Evolutionary conservation across 2,888 invertebrate species (phyloP), one percentile per base, ranked within the genome.

Genomic region (Mimumesa dahlbomi): DNA sequence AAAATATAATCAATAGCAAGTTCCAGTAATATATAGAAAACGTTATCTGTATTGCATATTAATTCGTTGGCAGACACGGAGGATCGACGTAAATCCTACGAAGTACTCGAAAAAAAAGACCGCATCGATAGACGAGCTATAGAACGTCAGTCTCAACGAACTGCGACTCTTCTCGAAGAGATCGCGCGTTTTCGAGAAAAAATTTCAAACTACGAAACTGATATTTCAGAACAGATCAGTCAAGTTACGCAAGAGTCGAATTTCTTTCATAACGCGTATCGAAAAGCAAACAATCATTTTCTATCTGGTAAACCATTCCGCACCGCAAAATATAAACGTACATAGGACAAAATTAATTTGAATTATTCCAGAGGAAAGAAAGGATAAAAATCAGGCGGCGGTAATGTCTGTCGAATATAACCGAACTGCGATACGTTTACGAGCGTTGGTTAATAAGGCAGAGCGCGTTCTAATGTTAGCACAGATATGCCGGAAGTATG

Each of bases 401-500:
- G 54, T 59, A n/a, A 48, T 81, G 25, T 77, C 80, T 1, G 73
- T 34, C 1, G 81, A 84, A 46, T 86, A 81, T 50, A 82, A 84
- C 36, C 25, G 18, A 11, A 79, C 79, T 0, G 50, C 63, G 4
- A 71, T 74, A 31, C 59, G 75, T 46, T 79, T 88, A 21, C 54
- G 70, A 21, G 2, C 11, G 1, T 61, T 83, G 16, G 29, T 65
- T 4, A 46, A 38, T 9, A 87, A 85, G 40, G 80, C 79, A 6
- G 70, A 84, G 52, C 77, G 56, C 25, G 57, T 87, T 14, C 69
- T 86, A 4, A 67, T 25, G 14, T 46, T 85, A 0, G 22, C 82
- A 13, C 62, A 82, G 25, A 80, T 80, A 19, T 88, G 87, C 63
- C 61, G 76, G 31, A 88, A 86, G 45, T 87, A 84, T 22, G 86